Evolutionary conservation across 2,888 invertebrate genomes (phyloP).

Genomic region (Cryptophagus acutangulus): DNA sequence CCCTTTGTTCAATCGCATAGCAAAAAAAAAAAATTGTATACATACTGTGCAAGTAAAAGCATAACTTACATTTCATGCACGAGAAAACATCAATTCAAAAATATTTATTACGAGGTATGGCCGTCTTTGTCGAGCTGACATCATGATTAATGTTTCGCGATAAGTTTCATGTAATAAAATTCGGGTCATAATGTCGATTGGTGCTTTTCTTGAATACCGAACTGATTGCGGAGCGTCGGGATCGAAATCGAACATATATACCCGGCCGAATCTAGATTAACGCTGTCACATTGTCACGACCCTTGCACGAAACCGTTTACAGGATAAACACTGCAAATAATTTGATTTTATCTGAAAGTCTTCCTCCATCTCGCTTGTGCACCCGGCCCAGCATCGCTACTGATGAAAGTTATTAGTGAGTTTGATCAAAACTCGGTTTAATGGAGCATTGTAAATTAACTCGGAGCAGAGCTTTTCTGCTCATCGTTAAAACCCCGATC

Average conservation of each 20-base stretch:
- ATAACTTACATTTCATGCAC: too few species aligned
- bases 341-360: too few species aligned
- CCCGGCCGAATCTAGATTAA: slow-evolving; percentile 22
- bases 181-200: slow-evolving; percentile 11
- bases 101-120: slow-evolving; percentile 1
- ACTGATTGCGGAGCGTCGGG: slow-evolving; percentile 18
- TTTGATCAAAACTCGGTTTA: too few species aligned
- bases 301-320: slow-evolving; percentile 21
- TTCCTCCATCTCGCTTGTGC: too few species aligned
- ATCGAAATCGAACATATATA: slow-evolving; percentile 4
- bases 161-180: slow-evolving; percentile 8
- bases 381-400: too few species aligned
- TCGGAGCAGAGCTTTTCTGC: too few species aligned
- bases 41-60: too few species aligned
- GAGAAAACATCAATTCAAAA: slow-evolving; percentile 2
- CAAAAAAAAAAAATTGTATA: too few species aligned
- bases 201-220: slow-evolving; percentile 17
- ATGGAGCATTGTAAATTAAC: too few species aligned
- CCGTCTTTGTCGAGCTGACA: slow-evolving; percentile 1
- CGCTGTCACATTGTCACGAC: slow-evolving; percentile 25
- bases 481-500: too few species aligned
- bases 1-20: too few species aligned
- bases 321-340: slow-evolving; percentile 27
- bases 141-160: slow-evolving; percentile 6
- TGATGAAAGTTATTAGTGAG: too few species aligned